phyloP scores from a whole-genome alignment of 2,797 vertebrate species.

The Triplophysa bombifrons region DNA sequence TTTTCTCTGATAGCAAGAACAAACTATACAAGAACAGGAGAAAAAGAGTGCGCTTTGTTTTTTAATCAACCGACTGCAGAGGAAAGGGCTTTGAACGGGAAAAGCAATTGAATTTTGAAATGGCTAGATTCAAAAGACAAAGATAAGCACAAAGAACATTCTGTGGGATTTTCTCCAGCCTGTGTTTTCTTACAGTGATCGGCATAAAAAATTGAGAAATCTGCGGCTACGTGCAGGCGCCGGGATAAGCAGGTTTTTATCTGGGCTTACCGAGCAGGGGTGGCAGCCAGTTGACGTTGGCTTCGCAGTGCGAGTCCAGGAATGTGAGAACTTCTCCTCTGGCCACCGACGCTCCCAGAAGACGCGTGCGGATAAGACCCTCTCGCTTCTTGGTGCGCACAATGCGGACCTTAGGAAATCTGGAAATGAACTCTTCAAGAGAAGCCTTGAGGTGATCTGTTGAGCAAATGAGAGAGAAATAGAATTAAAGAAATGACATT shows the following conservation, averaged over 20 bases:
- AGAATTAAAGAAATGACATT: background rate
- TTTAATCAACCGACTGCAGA: slow-evolving; percentile 52
- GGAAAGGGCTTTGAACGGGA: slow-evolving; percentile 42
- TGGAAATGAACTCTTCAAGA: slow-evolving; percentile 85
- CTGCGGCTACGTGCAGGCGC: background rate
- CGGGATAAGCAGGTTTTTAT: slow-evolving; percentile 9
- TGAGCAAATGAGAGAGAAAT: slow-evolving; percentile 46
- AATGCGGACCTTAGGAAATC: slow-evolving; percentile 86
- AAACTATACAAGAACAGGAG: slow-evolving; percentile 11
- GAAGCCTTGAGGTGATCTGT: slow-evolving; percentile 84
- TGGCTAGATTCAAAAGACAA: slow-evolving; percentile 54
- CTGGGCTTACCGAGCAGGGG: slow-evolving; percentile 83
- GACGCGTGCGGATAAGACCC: slow-evolving; percentile 86
- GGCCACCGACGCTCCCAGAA: slow-evolving; percentile 84
- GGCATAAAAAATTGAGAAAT: slow-evolving; percentile 32
- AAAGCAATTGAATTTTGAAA: slow-evolving; percentile 57
- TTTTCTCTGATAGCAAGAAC: slow-evolving; percentile 27
- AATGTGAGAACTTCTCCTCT: slow-evolving; percentile 87
- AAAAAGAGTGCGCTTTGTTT: slow-evolving; percentile 37
- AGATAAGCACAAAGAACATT: slow-evolving; percentile 52
- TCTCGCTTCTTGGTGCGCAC: slow-evolving; percentile 88
- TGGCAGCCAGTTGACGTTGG: slow-evolving; percentile 89
- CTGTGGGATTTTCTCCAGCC: slow-evolving; percentile 22
- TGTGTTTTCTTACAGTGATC: slow-evolving; percentile 45
- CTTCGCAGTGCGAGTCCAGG: slow-evolving; percentile 88